These are phyloP conservation scores for Setipinna tenuifilis DNA, from an alignment of 2,797 vertebrate genomes.

Conservation along the genomic window DNA sequence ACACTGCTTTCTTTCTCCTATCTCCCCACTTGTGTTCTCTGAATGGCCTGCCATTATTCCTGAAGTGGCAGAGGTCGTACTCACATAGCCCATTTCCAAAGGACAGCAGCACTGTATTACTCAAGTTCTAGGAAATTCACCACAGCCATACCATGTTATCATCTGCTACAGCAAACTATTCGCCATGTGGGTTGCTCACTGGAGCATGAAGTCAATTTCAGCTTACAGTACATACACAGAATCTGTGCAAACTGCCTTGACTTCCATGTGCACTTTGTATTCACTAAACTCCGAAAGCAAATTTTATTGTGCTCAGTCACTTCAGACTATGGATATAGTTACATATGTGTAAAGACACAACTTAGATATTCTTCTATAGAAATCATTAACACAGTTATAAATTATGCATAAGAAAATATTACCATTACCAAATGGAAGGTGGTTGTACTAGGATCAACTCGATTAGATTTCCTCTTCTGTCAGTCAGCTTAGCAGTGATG, in stretches of 20 bases:
- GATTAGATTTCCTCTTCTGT: background rate
- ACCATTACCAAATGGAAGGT: background rate
- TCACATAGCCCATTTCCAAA: background rate
- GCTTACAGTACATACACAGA: too few species aligned
- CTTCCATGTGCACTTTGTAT: background rate
- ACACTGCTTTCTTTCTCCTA: background rate
- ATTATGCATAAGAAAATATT: background rate
- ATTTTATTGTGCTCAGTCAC: background rate
- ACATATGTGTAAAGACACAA: background rate
- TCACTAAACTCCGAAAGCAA: background rate
- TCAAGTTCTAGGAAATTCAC: background rate
- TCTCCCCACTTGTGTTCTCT: background rate
- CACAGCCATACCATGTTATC: background rate
- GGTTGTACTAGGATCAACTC: background rate
- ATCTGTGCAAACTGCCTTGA: background rate
- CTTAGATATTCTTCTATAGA: background rate
- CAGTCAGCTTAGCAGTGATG: too few species aligned
- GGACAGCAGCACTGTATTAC: background rate
- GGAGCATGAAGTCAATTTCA: background rate
- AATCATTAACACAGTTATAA: too few species aligned
- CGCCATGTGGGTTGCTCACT: background rate
- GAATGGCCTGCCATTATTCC: conserved; percentile 1
- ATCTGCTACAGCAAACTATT: background rate
- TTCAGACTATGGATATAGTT: background rate
- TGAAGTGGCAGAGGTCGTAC: background rate